Percentiles rank a stretch among this genome's conserved stretches.
phyloP scores from a whole-genome alignment of 2,797 vertebrate species.

The Heliangelus exortis region DNA sequence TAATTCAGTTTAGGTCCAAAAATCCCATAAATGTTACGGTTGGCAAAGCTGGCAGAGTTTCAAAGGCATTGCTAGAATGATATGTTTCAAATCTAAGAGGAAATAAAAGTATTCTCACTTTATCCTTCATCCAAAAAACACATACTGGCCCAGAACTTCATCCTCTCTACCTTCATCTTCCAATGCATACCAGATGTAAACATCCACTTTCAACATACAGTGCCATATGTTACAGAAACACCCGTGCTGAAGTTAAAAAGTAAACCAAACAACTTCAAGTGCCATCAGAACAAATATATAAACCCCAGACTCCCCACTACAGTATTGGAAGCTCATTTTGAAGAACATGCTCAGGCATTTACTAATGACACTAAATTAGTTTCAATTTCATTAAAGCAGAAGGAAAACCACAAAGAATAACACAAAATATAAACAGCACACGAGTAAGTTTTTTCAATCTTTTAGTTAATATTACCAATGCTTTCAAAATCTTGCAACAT shows the following conservation, averaged over 20 bases:
- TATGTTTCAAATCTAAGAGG: slow-evolving; percentile 69
- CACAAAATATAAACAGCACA: slow-evolving; percentile 31
- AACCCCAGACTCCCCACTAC: background rate
- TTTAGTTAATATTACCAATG: background rate
- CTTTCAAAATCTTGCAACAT: background rate
- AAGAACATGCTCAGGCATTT: slow-evolving; percentile 34
- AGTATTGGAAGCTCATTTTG: background rate
- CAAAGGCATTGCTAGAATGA: slow-evolving; percentile 69
- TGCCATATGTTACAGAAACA: slow-evolving; percentile 55
- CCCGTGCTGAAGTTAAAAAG: background rate
- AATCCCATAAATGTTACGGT: slow-evolving; percentile 62
- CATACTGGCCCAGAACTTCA: slow-evolving; percentile 55
- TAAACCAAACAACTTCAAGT: background rate
- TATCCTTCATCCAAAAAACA: slow-evolving; percentile 68
- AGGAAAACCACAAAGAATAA: slow-evolving; percentile 37
- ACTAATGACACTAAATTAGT: slow-evolving; percentile 36
- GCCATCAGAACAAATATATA: background rate
- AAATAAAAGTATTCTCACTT: slow-evolving; percentile 69
- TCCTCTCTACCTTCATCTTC: slow-evolving; percentile 62
- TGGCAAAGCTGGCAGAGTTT: slow-evolving; percentile 70
- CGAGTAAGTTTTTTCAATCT: slow-evolving; percentile 6
- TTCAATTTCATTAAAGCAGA: slow-evolving; percentile 31
- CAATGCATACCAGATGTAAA: slow-evolving; percentile 64
- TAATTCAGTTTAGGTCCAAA: slow-evolving; percentile 68
- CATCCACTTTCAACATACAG: slow-evolving; percentile 1